Evolutionary conservation across 2,888 invertebrate genomes (phyloP).

Genomic region (Drosophila fulvimacula): DNA sequence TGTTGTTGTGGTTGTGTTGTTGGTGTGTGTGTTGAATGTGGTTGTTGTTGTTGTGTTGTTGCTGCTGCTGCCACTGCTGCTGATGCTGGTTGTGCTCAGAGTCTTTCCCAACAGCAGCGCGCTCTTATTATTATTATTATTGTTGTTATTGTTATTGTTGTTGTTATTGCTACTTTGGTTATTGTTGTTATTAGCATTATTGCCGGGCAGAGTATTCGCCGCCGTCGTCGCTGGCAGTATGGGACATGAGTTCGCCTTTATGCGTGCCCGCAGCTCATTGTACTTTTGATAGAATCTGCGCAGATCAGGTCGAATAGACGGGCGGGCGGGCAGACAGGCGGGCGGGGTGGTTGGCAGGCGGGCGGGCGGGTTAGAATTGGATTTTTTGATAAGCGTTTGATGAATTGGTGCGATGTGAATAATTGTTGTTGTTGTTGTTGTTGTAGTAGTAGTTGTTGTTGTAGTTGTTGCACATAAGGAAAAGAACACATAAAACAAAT

Average conservation of each 20-base stretch:
- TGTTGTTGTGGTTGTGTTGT: conserved; percentile 60
- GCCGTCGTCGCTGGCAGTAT: conserved; percentile 87
- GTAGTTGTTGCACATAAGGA: conserved; percentile 50
- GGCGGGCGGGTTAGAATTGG: conserved; percentile 55
- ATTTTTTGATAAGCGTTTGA: conserved; percentile 78
- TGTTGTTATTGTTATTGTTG: conserved; percentile 60
- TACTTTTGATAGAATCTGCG: conserved; percentile 94
- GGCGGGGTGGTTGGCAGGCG: conserved; percentile 17
- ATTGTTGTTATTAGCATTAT: conserved; percentile 79
- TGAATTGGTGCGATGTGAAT: conserved; percentile 71
- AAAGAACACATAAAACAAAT: conserved; percentile 53
- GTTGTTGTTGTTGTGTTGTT: conserved; percentile 48
- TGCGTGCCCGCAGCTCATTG: conserved; percentile 94
- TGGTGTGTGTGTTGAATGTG: conserved; percentile 61
- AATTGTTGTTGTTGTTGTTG: conserved; percentile 46
- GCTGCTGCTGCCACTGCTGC: conserved; percentile 41
- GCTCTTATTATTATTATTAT: conserved; percentile 67
- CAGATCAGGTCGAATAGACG: conserved; percentile 22
- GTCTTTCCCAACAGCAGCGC: conserved; percentile 62
- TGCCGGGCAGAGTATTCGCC: conserved; percentile 59
- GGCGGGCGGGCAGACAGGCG: conserved; percentile 19
- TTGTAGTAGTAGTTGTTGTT: conserved; percentile 39
- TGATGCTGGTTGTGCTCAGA: conserved; percentile 53
- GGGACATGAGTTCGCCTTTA: conserved; percentile 93
- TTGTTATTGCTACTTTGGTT: conserved; percentile 76